Evolutionary conservation across 2,113 vertebrate genomes (phyloP).

Genomic region (Hipposideros armiger): DNA sequence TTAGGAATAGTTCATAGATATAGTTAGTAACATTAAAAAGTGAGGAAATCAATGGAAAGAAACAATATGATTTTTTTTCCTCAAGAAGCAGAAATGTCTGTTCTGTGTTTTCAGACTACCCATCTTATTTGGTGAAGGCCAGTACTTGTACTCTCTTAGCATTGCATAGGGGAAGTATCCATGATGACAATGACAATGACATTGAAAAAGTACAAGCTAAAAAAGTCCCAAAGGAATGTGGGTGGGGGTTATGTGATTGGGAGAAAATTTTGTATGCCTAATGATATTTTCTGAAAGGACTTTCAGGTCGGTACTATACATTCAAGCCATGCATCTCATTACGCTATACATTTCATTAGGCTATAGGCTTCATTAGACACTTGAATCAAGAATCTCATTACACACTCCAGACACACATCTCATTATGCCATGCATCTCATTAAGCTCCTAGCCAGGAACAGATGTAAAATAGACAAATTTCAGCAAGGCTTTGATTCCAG

Average conservation of each 20-base stretch:
- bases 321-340: constrained; percentile 75
- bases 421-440: constrained; percentile 82
- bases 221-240: constrained; percentile 46
- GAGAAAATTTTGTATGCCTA: constrained; percentile 40
- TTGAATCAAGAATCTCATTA: constrained; percentile 85
- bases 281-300: constrained; percentile 63
- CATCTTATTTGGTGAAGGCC: neutral
- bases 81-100: neutral
- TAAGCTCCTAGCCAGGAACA: constrained; percentile 79
- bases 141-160: neutral
- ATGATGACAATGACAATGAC: neutral
- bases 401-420: constrained; percentile 84
- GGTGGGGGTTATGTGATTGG: constrained; percentile 3
- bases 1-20: neutral
- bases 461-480: constrained; percentile 82
- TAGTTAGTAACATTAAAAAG: neutral
- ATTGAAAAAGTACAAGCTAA: constrained; percentile 34
- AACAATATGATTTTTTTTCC: neutral
- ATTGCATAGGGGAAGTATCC: neutral
- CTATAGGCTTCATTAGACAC: constrained; percentile 83
- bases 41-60: neutral
- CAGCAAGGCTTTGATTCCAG: constrained; percentile 75
- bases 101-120: neutral
- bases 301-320: constrained; percentile 67
- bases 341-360: constrained; percentile 81